Percentiles rank a stretch among this genome's conserved stretches.
phyloP scores from a whole-genome alignment of 1,140 invertebrate genomes.

The Atta texana region DNA sequence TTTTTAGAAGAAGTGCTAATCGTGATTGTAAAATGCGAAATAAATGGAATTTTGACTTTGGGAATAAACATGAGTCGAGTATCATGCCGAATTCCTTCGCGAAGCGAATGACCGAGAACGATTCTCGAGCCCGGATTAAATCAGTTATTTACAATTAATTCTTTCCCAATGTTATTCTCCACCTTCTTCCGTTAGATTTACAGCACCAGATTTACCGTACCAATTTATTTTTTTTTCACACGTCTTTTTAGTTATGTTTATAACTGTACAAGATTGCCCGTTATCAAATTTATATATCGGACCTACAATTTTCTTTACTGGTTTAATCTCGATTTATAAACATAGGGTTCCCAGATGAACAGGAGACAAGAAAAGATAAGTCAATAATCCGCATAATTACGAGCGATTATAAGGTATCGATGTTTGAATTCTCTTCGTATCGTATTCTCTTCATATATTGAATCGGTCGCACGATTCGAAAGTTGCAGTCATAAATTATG shows the following conservation, averaged over 20 bases:
- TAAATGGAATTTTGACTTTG: constrained; percentile 7
- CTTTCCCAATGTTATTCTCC: not conserved
- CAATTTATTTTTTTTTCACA: not conserved
- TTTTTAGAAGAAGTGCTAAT: constrained; percentile 23
- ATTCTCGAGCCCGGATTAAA: not conserved
- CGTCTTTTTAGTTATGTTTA: not conserved
- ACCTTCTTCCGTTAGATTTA: constrained; percentile 12
- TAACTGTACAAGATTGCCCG: constrained; percentile 7
- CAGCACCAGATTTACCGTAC: too few species aligned
- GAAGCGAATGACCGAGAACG: constrained; percentile 16
- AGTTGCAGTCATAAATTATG: constrained; percentile 46
- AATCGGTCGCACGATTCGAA: constrained; percentile 21
- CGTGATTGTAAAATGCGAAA: constrained; percentile 7
- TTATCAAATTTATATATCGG: not conserved
- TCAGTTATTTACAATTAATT: not conserved
- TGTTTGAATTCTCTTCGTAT: not conserved
- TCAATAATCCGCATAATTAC: not conserved
- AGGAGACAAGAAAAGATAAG: constrained; percentile 1
- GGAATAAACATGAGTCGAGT: not conserved
- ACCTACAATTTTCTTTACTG: constrained; percentile 11
- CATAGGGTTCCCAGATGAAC: not conserved
- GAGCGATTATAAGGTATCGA: not conserved
- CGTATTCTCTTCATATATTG: constrained; percentile 35
- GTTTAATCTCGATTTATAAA: constrained; percentile 34
- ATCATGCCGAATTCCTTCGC: not conserved